phyloP scores from a whole-genome alignment of 1,140 invertebrate genomes.

The Spodoptera frugiperda region DNA sequence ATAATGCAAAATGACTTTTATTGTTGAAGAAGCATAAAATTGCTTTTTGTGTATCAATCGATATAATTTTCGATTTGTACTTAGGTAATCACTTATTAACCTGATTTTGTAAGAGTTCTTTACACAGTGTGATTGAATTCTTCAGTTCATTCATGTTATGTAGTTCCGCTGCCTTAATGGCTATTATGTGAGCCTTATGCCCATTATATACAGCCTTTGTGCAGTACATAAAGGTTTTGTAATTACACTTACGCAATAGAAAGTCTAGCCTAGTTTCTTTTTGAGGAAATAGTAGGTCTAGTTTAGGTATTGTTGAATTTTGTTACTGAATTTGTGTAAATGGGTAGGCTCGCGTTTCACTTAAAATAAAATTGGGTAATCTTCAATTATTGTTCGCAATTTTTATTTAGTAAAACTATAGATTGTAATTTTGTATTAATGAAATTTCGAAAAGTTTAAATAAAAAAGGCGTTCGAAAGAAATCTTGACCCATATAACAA shows the following conservation, averaged over 20 bases:
- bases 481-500: neutral
- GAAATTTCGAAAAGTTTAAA: neutral
- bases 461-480: neutral
- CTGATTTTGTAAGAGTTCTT: constrained; percentile 7
- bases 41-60: neutral
- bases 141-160: constrained; percentile 5
- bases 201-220: neutral
- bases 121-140: constrained; percentile 13
- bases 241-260: neutral
- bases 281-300: neutral
- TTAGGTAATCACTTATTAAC: constrained; percentile 22
- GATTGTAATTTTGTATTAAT: too few species aligned
- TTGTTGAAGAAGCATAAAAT: too few species aligned
- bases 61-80: neutral
- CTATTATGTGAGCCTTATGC: neutral
- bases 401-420: too few species aligned
- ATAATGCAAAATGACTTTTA: too few species aligned
- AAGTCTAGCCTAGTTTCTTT: constrained; percentile 14
- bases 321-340: too few species aligned
- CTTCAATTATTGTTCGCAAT: too few species aligned
- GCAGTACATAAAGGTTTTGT: neutral
- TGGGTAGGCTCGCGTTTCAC: too few species aligned
- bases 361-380: too few species aligned
- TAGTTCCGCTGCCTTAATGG: neutral
- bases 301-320: too few species aligned